A percentile compares a stretch with the other conserved stretches of the same genome.
phyloP scores from a whole-genome alignment of 2,113 vertebrate genomes.

The Prionailurus bengalensis region DNA sequence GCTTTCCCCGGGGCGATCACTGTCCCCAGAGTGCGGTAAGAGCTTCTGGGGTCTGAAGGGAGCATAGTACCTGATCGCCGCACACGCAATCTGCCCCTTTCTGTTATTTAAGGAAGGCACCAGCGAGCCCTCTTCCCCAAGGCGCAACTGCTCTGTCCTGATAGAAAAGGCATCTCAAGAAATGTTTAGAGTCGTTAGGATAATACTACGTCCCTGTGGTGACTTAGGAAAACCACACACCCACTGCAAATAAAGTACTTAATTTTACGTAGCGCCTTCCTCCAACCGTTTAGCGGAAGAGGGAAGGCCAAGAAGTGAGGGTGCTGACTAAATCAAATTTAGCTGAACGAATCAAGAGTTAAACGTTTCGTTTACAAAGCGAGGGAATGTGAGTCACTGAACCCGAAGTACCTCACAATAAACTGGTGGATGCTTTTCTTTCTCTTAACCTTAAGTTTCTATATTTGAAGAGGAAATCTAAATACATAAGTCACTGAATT shows the following conservation, averaged over 20 bases:
- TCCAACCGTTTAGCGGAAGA: background rate
- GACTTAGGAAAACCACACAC: conserved; percentile 37
- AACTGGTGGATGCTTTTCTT: conserved; percentile 13
- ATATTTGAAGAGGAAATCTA: conserved; percentile 41
- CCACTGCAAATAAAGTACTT: conserved; percentile 3
- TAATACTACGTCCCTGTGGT: conserved; percentile 2
- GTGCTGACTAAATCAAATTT: background rate
- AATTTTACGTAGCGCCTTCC: background rate
- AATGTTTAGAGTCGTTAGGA: conserved; percentile 60
- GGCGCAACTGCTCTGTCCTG: conserved; percentile 57
- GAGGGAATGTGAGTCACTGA: background rate
- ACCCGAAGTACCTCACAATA: background rate
- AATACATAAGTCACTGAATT: background rate
- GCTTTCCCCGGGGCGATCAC: conserved; percentile 75
- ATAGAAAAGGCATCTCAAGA: conserved; percentile 69
- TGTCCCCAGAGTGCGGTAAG: conserved; percentile 78
- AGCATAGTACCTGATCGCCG: conserved; percentile 71
- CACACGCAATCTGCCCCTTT: conserved; percentile 83
- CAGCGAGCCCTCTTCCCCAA: conserved; percentile 71
- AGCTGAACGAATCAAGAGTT: conserved; percentile 8
- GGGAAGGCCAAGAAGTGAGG: background rate
- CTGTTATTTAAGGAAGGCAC: conserved; percentile 83
- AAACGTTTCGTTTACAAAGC: conserved; percentile 61
- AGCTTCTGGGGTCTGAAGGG: conserved; percentile 79
- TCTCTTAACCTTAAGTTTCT: conserved; percentile 62